Base-by-base conservation (phyloP, 2,888 invertebrate genomes). In the Clistopyga incitator region DNA sequence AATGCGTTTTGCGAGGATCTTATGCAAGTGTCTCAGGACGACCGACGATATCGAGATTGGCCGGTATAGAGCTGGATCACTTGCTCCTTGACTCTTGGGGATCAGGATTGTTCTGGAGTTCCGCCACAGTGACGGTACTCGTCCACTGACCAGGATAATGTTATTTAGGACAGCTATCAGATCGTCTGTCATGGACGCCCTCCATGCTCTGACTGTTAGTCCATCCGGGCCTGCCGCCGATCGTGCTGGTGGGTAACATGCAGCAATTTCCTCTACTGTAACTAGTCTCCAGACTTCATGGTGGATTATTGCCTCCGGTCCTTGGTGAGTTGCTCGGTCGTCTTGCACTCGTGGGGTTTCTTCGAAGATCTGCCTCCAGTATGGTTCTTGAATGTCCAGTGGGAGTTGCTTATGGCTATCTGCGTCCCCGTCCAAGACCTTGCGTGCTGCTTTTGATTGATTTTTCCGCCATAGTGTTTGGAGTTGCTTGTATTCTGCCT, bases 31-130 rank as follows among this genome's bases (percentile, higher is more conserved):
- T 6, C 86, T 23, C 0, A n/a, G n/a, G n/a, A n/a, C n/a, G n/a
- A n/a, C 75, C 2, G 87, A 86, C 0, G 85, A 70, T 6, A 88
- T 84, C 1, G 86, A 84, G 0, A 86, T 78, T 0, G 85, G 87
- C 3, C 87, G 18, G 47, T 74, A 86, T 3, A 80, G 67, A 0
- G 82, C 82, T 0, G 85, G 86, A 2, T 78, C 77, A 10, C 18
- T 11, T 0, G 79, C 34, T 0, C 64, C 74, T 0, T 18, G 23
- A 18, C 81, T 76, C 59, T 88, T 87, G 0, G 87, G 87, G 0
- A 87, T 85, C 0, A 86, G 20, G 0, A 84, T 67, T 0, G 87
- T 87, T 18, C 82, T 56, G 0, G 85, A 84, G 20, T 77, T 34
- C 0, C 50, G n/a, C 65, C 80, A 78, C 0, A 23, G 0, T 0